These are phyloP conservation scores for Acanthornis magna DNA, from an alignment of 2,797 vertebrate species.

Conservation along the genomic window DNA sequence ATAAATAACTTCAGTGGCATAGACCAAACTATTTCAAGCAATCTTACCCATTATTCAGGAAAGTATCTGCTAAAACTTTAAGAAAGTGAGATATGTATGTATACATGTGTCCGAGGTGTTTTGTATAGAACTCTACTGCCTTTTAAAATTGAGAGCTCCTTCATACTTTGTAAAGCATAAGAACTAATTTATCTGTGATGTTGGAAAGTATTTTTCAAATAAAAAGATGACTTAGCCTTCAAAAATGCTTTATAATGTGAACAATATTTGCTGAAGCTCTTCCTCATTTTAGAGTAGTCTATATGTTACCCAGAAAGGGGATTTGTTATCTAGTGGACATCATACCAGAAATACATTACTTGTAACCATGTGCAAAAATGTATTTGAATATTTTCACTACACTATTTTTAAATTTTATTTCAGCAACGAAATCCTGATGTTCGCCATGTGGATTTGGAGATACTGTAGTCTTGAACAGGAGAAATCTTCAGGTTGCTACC, in stretches of 20 bases:
- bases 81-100: background rate
- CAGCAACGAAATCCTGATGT: constrained; percentile 97
- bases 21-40: background rate
- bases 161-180: background rate
- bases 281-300: background rate
- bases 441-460: constrained; percentile 97
- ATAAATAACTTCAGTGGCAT: background rate
- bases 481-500: background rate
- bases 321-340: background rate
- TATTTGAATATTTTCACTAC: background rate
- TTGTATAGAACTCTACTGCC: background rate
- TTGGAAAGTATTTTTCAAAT: background rate
- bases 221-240: background rate
- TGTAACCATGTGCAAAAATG: background rate
- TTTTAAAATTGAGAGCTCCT: background rate
- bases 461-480: constrained; percentile 77
- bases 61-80: background rate
- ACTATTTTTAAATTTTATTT: background rate
- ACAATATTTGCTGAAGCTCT: background rate
- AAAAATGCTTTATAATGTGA: background rate
- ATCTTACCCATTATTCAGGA: background rate
- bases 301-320: background rate
- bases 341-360: background rate
- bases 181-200: background rate
- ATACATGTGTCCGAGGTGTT: background rate